These are phyloP conservation scores for Epinephelus coioides DNA, from an alignment of 2,797 vertebrate species.

Conservation along the genomic window DNA sequence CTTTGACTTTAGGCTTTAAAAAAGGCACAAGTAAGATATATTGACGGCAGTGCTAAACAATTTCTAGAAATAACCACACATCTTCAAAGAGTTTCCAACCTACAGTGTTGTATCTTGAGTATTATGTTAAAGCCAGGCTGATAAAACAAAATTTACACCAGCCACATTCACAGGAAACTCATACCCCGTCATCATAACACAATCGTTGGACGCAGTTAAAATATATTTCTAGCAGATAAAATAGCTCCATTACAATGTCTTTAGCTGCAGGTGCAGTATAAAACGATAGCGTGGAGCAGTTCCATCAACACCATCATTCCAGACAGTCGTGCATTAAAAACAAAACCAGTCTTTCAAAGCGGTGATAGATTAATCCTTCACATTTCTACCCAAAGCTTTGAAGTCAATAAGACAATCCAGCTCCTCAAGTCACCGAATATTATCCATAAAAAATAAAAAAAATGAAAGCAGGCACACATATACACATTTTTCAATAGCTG, in stretches of 20 bases:
- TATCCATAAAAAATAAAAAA: conserved; percentile 31
- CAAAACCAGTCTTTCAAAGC: conserved; percentile 47
- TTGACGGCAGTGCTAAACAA: neutral
- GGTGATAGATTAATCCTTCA: conserved; percentile 56
- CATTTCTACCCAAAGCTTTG: conserved; percentile 59
- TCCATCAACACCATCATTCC: conserved; percentile 60
- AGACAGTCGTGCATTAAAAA: conserved; percentile 57
- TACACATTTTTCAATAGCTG: conserved; percentile 33
- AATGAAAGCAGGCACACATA: conserved; percentile 23
- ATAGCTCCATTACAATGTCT: conserved; percentile 40
- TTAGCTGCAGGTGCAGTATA: conserved; percentile 49
- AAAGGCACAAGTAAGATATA: neutral
- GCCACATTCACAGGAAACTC: conserved; percentile 22
- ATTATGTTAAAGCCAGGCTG: conserved; percentile 16
- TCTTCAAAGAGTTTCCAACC: neutral
- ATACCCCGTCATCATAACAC: conserved; percentile 2
- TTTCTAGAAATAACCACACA: neutral
- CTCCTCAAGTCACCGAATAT: conserved; percentile 50
- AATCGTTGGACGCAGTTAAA: conserved; percentile 17
- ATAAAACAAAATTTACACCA: conserved; percentile 23
- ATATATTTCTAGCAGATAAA: conserved; percentile 39
- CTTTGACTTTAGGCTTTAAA: neutral
- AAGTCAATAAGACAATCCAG: conserved; percentile 61
- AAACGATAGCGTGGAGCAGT: conserved; percentile 28
- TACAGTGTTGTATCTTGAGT: neutral